Conservation (phyloP, 2,888 invertebrate genomes). For the Eurytoma adleriae region DNA sequence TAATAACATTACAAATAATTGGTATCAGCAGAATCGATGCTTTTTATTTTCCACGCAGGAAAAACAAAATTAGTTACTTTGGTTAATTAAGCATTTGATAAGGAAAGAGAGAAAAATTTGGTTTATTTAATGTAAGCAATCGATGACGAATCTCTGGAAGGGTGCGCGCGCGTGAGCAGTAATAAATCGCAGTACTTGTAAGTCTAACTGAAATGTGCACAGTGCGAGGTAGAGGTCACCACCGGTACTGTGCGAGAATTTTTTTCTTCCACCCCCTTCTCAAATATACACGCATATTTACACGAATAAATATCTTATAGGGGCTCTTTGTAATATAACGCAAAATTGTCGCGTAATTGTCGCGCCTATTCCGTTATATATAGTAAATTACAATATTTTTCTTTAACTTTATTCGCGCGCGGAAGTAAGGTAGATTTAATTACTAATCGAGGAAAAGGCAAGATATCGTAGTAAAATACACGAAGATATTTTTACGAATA, state of each 20-base stretch:
- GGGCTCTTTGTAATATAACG: conserved; percentile 64
- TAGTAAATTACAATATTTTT: conserved; percentile 53
- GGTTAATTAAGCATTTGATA: no score
- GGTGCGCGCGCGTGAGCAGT: conserved; percentile 60
- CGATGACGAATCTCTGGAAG: conserved; percentile 45
- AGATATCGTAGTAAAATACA: no score
- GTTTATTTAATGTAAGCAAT: not conserved
- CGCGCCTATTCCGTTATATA: conserved; percentile 19
- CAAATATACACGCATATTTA: conserved; percentile 69
- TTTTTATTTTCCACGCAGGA: no score
- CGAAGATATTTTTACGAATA: no score
- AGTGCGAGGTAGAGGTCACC: conserved; percentile 15
- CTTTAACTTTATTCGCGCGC: conserved; percentile 36
- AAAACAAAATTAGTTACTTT: no score
- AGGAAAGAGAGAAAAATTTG: no score
- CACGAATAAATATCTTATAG: conserved; percentile 73
- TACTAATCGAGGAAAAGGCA: no score
- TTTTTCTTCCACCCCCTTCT: not conserved
- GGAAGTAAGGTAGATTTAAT: no score
- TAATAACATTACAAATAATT: not conserved
- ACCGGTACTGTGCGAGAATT: conserved; percentile 73
- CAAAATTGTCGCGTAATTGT: conserved; percentile 21
- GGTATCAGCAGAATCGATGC: no score
- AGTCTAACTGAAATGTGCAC: conserved; percentile 73
- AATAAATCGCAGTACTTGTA: conserved; percentile 69